phyloP scores from a whole-genome alignment of 2,888 invertebrate genomes.

The Cataglyphis cursor region DNA sequence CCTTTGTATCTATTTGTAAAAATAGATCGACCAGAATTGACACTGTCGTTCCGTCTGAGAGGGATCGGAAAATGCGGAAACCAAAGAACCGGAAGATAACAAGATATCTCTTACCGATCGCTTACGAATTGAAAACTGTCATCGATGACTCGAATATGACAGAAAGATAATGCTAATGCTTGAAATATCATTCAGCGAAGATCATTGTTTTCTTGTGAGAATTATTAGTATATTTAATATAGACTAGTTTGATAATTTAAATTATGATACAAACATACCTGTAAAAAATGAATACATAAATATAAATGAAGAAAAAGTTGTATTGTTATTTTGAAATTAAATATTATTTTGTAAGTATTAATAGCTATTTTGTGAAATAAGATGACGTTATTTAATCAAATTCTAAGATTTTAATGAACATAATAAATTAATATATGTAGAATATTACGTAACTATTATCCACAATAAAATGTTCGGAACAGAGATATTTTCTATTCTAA shows the following conservation, averaged over 20 bases:
- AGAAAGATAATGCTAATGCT: neutral
- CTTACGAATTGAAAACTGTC: constrained; percentile 12
- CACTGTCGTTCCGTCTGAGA: neutral
- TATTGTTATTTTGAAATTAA: neutral
- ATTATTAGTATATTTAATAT: neutral
- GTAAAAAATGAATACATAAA: neutral
- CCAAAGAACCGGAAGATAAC: constrained; percentile 10
- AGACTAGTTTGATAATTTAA: neutral
- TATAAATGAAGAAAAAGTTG: neutral
- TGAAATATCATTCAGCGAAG: neutral
- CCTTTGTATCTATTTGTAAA: neutral
- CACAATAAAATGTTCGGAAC: neutral
- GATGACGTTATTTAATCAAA: neutral
- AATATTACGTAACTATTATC: neutral
- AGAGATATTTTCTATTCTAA: neutral
- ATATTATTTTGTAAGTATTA: neutral
- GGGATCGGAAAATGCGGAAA: constrained; percentile 12
- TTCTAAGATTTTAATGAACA: neutral
- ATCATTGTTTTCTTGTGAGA: neutral
- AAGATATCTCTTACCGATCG: neutral
- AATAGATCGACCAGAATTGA: constrained; percentile 43
- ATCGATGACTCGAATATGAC: neutral
- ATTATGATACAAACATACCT: neutral
- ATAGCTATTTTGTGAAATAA: neutral
- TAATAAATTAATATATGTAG: constrained; percentile 2